phyloP scores from a whole-genome alignment of 2,113 vertebrate genomes.

The Trichomycterus rosablanca region DNA sequence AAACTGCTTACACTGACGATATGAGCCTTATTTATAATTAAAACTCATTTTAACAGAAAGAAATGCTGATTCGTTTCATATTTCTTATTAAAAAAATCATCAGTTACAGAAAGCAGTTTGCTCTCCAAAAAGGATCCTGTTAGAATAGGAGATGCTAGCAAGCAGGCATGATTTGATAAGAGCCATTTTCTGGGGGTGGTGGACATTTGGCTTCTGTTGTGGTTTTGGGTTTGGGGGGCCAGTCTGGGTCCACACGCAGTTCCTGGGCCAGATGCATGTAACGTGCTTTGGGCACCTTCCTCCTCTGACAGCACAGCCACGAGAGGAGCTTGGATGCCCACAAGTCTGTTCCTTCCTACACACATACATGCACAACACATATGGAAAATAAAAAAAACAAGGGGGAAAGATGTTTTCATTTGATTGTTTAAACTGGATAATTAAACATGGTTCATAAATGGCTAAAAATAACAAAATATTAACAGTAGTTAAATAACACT shows the following conservation, averaged over 20 bases:
- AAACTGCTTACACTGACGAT: neutral
- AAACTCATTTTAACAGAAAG: neutral
- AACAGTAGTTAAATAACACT: neutral
- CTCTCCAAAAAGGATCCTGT: neutral
- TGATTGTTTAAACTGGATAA: neutral
- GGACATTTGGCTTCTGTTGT: conserved; percentile 86
- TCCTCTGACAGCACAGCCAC: conserved; percentile 67
- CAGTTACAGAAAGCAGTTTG: neutral
- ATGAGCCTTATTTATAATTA: too few relatives aligned
- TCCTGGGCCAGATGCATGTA: conserved; percentile 96
- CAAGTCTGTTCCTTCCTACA: conserved; percentile 72
- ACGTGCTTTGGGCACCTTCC: conserved; percentile 81
- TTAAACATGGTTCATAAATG: neutral
- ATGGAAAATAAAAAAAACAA: neutral
- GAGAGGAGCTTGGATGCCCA: conserved; percentile 65
- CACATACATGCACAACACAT: conserved; percentile 28
- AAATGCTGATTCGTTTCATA: neutral
- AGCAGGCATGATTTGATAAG: conserved; percentile 75
- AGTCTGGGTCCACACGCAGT: conserved; percentile 88
- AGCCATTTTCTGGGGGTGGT: conserved; percentile 68
- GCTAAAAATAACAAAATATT: too few relatives aligned
- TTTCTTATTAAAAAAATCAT: neutral
- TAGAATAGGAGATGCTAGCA: conserved; percentile 70
- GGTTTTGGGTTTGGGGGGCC: conserved; percentile 94
- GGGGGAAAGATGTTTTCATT: conserved; percentile 4